A percentile compares a stretch with the other conserved stretches of the same genome.
Evolutionary conservation across 92 coral and sea anemone genomes (phyloP).

Genomic region (Phenganax marumi): DNA sequence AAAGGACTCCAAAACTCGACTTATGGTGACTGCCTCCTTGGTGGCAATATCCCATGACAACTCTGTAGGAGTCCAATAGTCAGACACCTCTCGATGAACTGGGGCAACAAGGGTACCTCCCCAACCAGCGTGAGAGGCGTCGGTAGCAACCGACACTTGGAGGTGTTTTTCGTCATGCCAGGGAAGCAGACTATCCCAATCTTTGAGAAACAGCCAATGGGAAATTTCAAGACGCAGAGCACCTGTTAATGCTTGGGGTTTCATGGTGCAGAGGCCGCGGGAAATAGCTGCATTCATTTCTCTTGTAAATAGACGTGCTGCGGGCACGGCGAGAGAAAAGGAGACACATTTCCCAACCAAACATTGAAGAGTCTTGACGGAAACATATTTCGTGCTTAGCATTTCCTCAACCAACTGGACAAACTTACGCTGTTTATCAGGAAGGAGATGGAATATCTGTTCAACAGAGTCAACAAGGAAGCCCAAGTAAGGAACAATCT

Average conservation of each 20-base stretch:
- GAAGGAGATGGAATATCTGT: too few relatives aligned
- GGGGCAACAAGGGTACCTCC: conserved; percentile 32
- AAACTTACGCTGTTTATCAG: background rate
- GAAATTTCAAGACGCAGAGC: background rate
- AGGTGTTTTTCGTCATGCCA: background rate
- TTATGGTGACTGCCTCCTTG: conserved; percentile 40
- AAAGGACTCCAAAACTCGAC: conserved; percentile 31
- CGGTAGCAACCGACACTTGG: background rate
- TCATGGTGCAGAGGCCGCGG: background rate
- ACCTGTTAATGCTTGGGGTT: background rate
- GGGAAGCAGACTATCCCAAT: background rate
- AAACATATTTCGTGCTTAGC: background rate
- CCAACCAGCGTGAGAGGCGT: conserved; percentile 12
- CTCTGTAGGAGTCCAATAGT: conserved; percentile 48
- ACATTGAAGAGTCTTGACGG: background rate
- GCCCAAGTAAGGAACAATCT: too few relatives aligned
- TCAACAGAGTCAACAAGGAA: too few relatives aligned
- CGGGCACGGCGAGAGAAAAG: background rate
- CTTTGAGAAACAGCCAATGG: background rate
- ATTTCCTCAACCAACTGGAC: background rate
- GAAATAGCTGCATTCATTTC: background rate
- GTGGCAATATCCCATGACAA: conserved; percentile 46
- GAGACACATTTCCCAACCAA: background rate
- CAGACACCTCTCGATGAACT: conserved; percentile 24
- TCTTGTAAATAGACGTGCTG: background rate